Evolutionary conservation across 2,113 vertebrate species (phyloP).

Genomic region (Pelodiscus sinensis): DNA sequence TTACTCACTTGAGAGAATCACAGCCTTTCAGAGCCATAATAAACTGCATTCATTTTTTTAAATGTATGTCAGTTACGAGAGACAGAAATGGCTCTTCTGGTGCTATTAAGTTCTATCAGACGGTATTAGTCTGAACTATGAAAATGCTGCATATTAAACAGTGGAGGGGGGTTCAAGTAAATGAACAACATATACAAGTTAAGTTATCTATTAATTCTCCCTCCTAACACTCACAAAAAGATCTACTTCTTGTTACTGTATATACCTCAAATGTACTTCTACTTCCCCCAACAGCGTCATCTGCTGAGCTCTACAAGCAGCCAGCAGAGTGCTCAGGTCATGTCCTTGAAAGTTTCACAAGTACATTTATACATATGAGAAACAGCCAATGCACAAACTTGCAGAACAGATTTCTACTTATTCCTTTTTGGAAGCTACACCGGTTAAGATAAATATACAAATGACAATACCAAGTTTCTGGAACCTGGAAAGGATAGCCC

Average conservation of each 20-base stretch:
- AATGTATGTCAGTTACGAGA: neutral
- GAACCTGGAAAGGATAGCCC: neutral
- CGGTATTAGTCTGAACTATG: rapidly evolving
- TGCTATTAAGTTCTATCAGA: neutral
- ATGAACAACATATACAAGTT: neutral
- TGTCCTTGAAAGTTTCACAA: neutral
- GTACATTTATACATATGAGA: neutral
- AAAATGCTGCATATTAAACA: neutral
- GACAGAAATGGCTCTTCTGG: neutral
- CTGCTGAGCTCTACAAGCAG: neutral
- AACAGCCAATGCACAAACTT: neutral
- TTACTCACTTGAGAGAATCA: neutral
- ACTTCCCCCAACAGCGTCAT: neutral
- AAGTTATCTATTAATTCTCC: neutral
- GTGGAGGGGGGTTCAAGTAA: neutral
- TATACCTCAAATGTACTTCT: neutral
- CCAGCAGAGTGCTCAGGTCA: neutral
- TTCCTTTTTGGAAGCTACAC: neutral
- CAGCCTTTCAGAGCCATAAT: neutral
- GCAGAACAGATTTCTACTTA: neutral
- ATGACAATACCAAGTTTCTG: neutral
- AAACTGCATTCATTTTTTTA: neutral
- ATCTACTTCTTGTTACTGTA: neutral
- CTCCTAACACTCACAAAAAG: neutral
- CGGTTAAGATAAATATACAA: neutral